These are phyloP conservation scores for Epistrophe eligans DNA, from an alignment of 2,888 invertebrate species.

Conservation along the genomic window DNA sequence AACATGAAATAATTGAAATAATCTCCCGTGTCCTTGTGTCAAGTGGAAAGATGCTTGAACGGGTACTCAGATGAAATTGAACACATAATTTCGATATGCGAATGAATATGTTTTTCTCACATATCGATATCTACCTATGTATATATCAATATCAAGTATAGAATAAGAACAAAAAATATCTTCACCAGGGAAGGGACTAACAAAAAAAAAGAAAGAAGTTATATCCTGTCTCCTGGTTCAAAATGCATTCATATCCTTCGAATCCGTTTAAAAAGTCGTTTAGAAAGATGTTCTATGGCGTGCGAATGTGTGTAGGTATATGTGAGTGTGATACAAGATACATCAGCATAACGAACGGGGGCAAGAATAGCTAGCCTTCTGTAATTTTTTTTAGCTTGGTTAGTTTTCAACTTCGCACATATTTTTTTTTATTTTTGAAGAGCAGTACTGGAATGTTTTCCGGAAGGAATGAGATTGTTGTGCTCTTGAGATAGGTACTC, in stretches of 20 bases:
- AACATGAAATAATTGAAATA: constrained; percentile 75
- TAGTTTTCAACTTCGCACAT: constrained; percentile 60
- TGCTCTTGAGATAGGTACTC: constrained; percentile 72
- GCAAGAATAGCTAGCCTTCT: constrained; percentile 35
- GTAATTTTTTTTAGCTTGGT: constrained; percentile 67
- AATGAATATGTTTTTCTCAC: constrained; percentile 55
- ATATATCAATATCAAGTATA: background rate
- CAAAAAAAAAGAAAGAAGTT: background rate
- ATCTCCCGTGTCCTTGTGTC: constrained; percentile 72
- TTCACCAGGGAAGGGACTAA: constrained; percentile 25
- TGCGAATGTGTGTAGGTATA: constrained; percentile 1
- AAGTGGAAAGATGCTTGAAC: constrained; percentile 59
- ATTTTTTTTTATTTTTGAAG: constrained; percentile 7
- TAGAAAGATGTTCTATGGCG: constrained; percentile 8
- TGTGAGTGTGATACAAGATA: background rate
- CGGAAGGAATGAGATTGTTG: constrained; percentile 68
- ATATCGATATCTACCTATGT: constrained; percentile 8
- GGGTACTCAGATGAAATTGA: constrained; percentile 67
- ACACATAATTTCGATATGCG: constrained; percentile 71
- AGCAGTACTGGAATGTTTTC: constrained; percentile 41
- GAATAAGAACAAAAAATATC: constrained; percentile 46
- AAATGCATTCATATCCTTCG: constrained; percentile 52
- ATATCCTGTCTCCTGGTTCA: constrained; percentile 27
- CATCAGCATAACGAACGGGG: constrained; percentile 13
- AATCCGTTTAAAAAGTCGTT: constrained; percentile 52